Percentiles rank a stretch among this genome's conserved stretches.
Evolutionary conservation across 2,113 vertebrate genomes (phyloP).

Genomic region (Geothlypis trichas): DNA sequence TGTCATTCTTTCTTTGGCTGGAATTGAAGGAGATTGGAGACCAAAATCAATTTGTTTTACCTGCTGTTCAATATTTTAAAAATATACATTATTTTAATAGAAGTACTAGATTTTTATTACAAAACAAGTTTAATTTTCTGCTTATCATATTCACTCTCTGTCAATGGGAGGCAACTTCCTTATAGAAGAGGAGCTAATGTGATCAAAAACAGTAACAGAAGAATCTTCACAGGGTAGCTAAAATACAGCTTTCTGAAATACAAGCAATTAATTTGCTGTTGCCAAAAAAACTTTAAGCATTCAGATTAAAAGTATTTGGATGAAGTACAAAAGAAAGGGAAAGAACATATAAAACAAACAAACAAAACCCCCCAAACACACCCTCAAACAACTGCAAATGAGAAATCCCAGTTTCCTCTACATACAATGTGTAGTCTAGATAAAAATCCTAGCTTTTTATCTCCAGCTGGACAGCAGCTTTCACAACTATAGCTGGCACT

Average conservation of each 20-base stretch:
- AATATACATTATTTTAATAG: neutral
- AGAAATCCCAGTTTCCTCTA: neutral
- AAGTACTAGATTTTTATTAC: neutral
- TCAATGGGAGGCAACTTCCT: neutral
- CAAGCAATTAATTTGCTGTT: neutral
- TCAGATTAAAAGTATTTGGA: neutral
- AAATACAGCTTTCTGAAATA: neutral
- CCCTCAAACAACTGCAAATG: too few species aligned
- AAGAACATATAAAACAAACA: neutral
- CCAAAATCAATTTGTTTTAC: neutral
- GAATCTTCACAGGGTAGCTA: neutral
- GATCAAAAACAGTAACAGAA: neutral
- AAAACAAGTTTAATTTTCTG: neutral
- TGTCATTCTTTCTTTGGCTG: neutral
- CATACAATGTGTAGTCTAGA: neutral
- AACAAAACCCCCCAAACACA: neutral
- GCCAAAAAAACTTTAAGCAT: neutral
- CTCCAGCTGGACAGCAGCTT: neutral
- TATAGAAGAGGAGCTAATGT: neutral
- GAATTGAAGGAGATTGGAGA: neutral
- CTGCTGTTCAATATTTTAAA: neutral
- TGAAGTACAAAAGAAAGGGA: neutral
- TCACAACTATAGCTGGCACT: neutral
- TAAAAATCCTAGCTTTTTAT: neutral
- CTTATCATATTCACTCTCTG: neutral